Evolutionary conservation across 2,888 invertebrate genomes (phyloP).

Genomic region (Hirtodrosophila cameraria): DNA sequence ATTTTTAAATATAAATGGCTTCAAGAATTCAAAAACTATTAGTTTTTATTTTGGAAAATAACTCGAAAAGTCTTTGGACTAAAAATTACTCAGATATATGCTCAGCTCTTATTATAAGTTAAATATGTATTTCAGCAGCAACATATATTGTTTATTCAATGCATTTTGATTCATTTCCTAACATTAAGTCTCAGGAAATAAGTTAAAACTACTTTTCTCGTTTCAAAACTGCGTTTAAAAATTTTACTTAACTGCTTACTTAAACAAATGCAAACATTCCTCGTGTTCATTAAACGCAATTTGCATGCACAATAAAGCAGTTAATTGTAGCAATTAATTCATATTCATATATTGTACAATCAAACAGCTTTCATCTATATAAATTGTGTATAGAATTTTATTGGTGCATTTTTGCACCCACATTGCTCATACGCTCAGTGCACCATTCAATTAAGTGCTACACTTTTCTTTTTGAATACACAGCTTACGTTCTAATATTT

Average conservation of each 20-base stretch:
- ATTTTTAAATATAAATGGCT: too few relatives aligned
- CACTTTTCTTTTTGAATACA: not conserved
- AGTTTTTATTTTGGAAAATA: too few relatives aligned
- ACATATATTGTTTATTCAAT: too few relatives aligned
- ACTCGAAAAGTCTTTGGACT: too few relatives aligned
- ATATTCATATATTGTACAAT: constrained; percentile 23
- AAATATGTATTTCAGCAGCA: too few relatives aligned
- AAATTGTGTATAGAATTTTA: not conserved
- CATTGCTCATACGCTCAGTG: constrained; percentile 34
- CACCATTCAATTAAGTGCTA: constrained; percentile 16
- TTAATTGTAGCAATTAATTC: constrained; percentile 47
- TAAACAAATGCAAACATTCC: not conserved
- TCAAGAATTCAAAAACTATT: too few relatives aligned
- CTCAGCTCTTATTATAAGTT: too few relatives aligned
- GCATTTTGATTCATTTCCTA: too few relatives aligned
- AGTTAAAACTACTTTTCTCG: not conserved
- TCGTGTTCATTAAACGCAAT: constrained; percentile 8
- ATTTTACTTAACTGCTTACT: not conserved
- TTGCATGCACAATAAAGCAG: constrained; percentile 25
- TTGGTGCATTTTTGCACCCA: constrained; percentile 31
- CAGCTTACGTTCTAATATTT: not conserved
- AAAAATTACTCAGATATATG: too few relatives aligned
- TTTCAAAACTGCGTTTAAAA: not conserved
- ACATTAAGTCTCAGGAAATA: constrained; percentile 7
- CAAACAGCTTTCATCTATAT: not conserved